A percentile compares a stretch with the other conserved stretches of the same genome.
Evolutionary conservation across 64 coral and sea anemone species (phyloP).

Genomic region (Platygyra sinensis): DNA sequence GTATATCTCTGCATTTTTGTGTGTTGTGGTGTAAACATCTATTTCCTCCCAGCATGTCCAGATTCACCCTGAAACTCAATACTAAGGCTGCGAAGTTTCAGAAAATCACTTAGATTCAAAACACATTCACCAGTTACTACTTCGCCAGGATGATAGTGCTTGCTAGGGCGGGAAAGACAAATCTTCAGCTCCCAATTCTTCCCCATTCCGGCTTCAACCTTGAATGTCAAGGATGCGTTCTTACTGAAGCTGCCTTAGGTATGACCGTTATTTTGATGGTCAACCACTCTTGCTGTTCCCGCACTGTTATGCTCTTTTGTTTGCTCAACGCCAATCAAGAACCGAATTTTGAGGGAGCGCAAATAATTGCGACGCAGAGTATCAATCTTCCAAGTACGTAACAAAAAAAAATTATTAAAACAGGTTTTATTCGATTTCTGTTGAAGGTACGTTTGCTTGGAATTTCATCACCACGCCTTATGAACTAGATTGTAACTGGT

Average conservation of each 20-base stretch:
- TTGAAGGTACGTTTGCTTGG: neutral
- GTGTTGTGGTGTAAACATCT: constrained; percentile 68
- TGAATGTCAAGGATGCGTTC: no score
- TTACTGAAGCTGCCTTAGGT: neutral
- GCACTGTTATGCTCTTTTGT: neutral
- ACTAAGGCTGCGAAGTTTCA: constrained; percentile 80
- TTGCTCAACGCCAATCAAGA: neutral
- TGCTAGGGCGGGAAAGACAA: constrained; percentile 49
- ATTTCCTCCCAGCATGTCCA: constrained; percentile 85
- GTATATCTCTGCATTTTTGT: constrained; percentile 92
- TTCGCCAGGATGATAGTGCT: constrained; percentile 81
- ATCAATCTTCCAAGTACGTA: neutral
- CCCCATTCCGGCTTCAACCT: constrained; percentile 51
- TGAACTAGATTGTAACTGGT: neutral
- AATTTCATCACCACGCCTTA: neutral
- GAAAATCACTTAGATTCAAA: constrained; percentile 59
- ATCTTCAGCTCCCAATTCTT: constrained; percentile 67
- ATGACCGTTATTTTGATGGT: no score
- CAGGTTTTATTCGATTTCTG: neutral
- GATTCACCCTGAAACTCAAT: constrained; percentile 87
- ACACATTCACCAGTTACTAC: constrained; percentile 79
- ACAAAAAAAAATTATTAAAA: neutral
- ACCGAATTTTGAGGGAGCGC: neutral
- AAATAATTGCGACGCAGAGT: neutral
- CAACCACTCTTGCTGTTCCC: no score